phyloP scores from a whole-genome alignment of 1,140 invertebrate genomes.

The Tigriopus japonicus region DNA sequence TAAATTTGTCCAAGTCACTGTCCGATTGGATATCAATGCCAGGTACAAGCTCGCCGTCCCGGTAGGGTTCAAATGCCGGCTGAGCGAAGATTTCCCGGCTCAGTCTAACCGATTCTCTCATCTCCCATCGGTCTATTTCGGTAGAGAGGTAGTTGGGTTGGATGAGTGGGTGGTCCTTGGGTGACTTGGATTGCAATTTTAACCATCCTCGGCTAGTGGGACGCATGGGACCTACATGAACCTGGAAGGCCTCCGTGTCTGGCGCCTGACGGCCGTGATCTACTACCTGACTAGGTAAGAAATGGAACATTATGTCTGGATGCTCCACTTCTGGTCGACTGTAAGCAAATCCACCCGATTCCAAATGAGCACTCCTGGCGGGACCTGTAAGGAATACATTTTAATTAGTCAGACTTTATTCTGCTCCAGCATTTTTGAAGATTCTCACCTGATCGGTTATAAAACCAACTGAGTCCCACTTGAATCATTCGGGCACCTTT shows the following conservation, averaged over 20 bases:
- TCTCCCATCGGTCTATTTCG: conserved; percentile 6
- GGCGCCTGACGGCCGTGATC: conserved; percentile 8
- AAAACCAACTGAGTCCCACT: conserved; percentile 13
- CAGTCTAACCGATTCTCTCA: conserved; percentile 12
- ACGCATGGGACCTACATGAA: conserved; percentile 17
- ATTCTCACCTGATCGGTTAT: background rate
- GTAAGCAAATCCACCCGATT: conserved; percentile 11
- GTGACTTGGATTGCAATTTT: conserved; percentile 24
- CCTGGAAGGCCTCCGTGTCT: conserved; percentile 36
- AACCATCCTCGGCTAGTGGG: conserved; percentile 26
- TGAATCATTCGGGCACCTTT: conserved; percentile 10
- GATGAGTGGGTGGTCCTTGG: conserved; percentile 31
- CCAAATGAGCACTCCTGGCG: conserved; percentile 1
- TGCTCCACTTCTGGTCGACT: conserved; percentile 3
- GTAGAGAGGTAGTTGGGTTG: conserved; percentile 29
- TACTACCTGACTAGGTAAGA: conserved; percentile 12
- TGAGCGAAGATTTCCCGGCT: conserved; percentile 10
- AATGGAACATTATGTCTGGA: conserved; percentile 13
- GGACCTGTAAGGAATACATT: background rate
- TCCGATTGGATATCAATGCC: background rate
- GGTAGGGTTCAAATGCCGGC: conserved; percentile 11
- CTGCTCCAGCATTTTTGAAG: too few species aligned
- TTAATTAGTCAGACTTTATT: too few species aligned
- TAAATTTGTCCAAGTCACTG: conserved; percentile 6
- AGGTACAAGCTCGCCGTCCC: conserved; percentile 1